phyloP scores from a whole-genome alignment of 1,140 invertebrate genomes.

The Steinernema khuongi region DNA sequence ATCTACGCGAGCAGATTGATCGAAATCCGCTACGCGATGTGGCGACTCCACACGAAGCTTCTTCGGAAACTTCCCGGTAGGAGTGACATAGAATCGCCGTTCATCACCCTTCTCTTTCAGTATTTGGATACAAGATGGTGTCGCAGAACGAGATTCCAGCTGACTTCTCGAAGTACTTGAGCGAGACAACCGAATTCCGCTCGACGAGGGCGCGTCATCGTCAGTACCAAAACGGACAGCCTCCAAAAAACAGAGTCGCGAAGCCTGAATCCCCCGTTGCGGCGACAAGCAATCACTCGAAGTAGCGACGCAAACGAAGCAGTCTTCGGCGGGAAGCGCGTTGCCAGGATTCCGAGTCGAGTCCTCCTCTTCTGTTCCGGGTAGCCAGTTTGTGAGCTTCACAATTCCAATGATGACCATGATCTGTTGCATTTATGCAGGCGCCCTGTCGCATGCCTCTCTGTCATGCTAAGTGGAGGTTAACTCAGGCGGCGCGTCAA shows the following conservation, averaged over 20 bases:
- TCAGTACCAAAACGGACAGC: slow-evolving; percentile 3
- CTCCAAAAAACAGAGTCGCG: neutral
- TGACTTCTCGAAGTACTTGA: slow-evolving; percentile 24
- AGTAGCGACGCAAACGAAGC: neutral
- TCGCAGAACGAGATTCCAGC: slow-evolving; percentile 9
- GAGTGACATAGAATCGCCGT: neutral
- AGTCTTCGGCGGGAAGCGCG: neutral
- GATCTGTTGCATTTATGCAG: neutral
- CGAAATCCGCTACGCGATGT: slow-evolving; percentile 48
- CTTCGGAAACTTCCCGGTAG: slow-evolving; percentile 20
- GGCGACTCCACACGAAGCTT: slow-evolving; percentile 30
- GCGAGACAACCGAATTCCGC: slow-evolving; percentile 27
- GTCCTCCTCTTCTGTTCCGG: neutral
- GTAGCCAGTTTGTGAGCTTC: neutral
- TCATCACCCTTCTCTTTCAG: neutral
- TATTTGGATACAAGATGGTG: slow-evolving; percentile 17
- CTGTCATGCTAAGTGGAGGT: too few relatives aligned
- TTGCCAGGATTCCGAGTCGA: neutral
- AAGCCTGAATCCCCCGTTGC: neutral
- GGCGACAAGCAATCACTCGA: neutral
- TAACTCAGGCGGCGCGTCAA: too few relatives aligned
- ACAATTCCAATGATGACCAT: neutral
- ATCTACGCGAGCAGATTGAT: slow-evolving; percentile 47
- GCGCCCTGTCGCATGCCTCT: neutral
- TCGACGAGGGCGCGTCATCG: slow-evolving; percentile 7